phyloP scores from a whole-genome alignment of 2,888 invertebrate genomes.

The Spodoptera littoralis region DNA sequence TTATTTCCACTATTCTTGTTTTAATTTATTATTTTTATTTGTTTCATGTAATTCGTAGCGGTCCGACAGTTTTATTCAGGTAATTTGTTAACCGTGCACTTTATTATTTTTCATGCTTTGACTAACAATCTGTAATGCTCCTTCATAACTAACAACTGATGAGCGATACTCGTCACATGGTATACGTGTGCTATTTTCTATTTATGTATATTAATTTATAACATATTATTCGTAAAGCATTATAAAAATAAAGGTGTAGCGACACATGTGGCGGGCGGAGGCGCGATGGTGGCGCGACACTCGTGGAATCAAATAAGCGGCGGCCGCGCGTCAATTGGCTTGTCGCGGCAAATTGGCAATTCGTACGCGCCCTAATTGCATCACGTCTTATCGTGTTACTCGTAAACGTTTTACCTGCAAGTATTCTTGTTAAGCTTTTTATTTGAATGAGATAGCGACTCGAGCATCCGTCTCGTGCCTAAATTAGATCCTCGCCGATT shows the following conservation, averaged over 20 bases:
- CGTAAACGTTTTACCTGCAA: conserved; percentile 47
- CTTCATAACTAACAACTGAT: too few species aligned
- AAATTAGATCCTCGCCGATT: conserved; percentile 51
- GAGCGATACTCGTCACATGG: too few species aligned
- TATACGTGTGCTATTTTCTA: too few species aligned
- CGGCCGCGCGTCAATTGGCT: conserved; percentile 65
- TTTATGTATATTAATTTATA: too few species aligned
- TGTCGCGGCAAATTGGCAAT: conserved; percentile 76
- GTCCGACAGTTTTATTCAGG: conserved; percentile 87
- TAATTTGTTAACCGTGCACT: conserved; percentile 62
- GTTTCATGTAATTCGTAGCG: conserved; percentile 87
- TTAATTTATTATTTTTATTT: conserved; percentile 77
- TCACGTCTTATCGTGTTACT: conserved; percentile 56
- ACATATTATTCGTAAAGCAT: too few species aligned
- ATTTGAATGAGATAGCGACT: conserved; percentile 40
- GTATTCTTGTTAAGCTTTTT: conserved; percentile 55
- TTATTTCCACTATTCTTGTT: conserved; percentile 55
- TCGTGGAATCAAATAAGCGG: conserved; percentile 59
- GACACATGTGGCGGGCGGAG: conserved; percentile 1
- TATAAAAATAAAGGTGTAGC: background rate
- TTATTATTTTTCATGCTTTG: conserved; percentile 21
- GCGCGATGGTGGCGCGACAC: conserved; percentile 14
- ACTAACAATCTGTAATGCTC: background rate
- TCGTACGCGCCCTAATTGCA: conserved; percentile 68
- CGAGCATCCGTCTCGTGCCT: conserved; percentile 36